Conservation (phyloP, 1,140 invertebrate species). For the Camponotus vicinus region DNA sequence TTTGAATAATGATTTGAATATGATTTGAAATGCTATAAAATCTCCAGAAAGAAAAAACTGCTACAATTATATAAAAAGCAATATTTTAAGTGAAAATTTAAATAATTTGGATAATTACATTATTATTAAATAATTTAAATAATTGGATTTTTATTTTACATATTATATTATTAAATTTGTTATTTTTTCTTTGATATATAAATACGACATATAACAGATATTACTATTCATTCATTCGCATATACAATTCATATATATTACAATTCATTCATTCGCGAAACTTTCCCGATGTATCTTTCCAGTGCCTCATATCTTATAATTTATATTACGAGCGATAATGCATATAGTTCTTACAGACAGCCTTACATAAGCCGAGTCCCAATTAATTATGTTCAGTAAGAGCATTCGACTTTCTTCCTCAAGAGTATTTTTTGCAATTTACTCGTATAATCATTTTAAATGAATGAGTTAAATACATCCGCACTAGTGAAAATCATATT, state of each 20-base stretch:
- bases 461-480: background rate
- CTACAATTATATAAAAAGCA: background rate
- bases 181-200: background rate
- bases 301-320: background rate
- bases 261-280: background rate
- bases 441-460: constrained; percentile 18
- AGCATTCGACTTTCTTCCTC: constrained; percentile 5
- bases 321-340: background rate
- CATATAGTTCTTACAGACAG: constrained; percentile 2
- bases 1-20: too few relatives aligned
- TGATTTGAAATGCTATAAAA: background rate
- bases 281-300: background rate
- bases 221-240: background rate
- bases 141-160: background rate
- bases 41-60: background rate
- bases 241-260: background rate
- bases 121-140: too few relatives aligned
- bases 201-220: background rate
- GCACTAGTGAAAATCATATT: background rate
- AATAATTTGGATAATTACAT: too few relatives aligned
- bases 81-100: background rate
- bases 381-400: constrained; percentile 19
- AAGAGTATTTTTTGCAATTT: constrained; percentile 2
- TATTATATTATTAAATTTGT: background rate
- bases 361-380: constrained; percentile 2